These are phyloP conservation scores for Antennarius striatus DNA, from an alignment of 2,113 vertebrate genomes.

Conservation along the genomic window DNA sequence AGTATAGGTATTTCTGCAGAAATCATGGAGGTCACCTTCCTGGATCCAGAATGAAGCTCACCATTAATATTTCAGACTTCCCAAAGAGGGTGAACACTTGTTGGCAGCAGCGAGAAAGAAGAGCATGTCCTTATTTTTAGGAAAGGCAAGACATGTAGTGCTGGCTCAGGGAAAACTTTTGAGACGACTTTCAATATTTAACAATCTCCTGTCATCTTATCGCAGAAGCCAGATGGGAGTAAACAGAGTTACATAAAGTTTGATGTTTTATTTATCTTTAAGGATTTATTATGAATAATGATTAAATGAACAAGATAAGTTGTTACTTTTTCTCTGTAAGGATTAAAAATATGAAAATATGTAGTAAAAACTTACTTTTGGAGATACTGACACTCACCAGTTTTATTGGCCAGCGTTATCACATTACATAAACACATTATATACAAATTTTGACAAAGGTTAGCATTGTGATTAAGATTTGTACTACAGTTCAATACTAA, in stretches of 20 bases:
- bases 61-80: slow-evolving; percentile 67
- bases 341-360: too few relatives aligned
- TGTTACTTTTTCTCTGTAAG: too few relatives aligned
- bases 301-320: slow-evolving; percentile 4
- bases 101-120: slow-evolving; percentile 33
- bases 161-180: slow-evolving; percentile 13
- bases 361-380: too few relatives aligned
- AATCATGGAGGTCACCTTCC: slow-evolving; percentile 64
- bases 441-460: too few relatives aligned
- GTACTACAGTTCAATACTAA: too few relatives aligned
- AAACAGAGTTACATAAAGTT: background rate
- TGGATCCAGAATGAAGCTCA: slow-evolving; percentile 61
- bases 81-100: slow-evolving; percentile 39
- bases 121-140: slow-evolving; percentile 19
- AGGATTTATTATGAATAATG: slow-evolving; percentile 2
- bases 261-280: slow-evolving; percentile 15
- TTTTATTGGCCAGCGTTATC: too few relatives aligned
- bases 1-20: slow-evolving; percentile 28
- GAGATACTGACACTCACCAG: too few relatives aligned
- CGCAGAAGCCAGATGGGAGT: slow-evolving; percentile 2
- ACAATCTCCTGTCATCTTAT: background rate
- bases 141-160: background rate
- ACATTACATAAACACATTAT: too few relatives aligned
- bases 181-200: slow-evolving; percentile 14
- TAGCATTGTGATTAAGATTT: too few relatives aligned